Evolutionary conservation across 2,797 vertebrate species (phyloP), one percentile per base, ranked within the genome.

Genomic region (Sebastiscus tertius): DNA sequence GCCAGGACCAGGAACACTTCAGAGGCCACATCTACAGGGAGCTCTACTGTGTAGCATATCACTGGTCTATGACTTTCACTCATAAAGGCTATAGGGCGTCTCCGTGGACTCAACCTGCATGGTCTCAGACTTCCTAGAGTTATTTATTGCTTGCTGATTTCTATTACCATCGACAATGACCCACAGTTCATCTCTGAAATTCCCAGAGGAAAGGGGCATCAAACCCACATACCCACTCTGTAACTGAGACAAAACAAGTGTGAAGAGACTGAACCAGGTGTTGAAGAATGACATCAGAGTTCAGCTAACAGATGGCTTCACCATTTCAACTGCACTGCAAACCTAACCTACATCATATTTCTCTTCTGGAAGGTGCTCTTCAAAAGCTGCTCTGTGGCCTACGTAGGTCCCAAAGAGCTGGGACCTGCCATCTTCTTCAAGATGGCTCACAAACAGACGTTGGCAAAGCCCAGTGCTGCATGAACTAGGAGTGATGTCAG

Each of bases 241-340:
- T 29, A 36, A 63, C 69, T 24, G 58, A 59, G 24, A 29, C 22
- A 60, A 76, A 63, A 56, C 5, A 6, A 42, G n/a, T 26, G n/a
- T 55, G 56, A 61, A 67, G 59, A 59, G 49, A 66, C 13, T 68
- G 12, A 82, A 70, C 58, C 75, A 77, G 68, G 56, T 42, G 72
- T 55, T 61, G 69, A 74, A 69, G 55, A 84, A 36, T 8, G 33
- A 18, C 70, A 52, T 34, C 12, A 67, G 18, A 75, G 39, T 59
- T 54, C 39, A 80, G 68, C 36, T 34, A 71, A 77, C 78, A 86
- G 64, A 79, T 63, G 68, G 73, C 76, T 69, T 65, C 16, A 75
- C 61, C 60, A 29, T 77, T 63, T 77, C 24, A 70, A 42, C 62
- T 55, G 27, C 54, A 77, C 49, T 26, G 29, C 56, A 63, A 63